These are phyloP conservation scores for Oscheius sp. DNA, from an alignment of 2,888 invertebrate genomes.

Conservation along the genomic window DNA sequence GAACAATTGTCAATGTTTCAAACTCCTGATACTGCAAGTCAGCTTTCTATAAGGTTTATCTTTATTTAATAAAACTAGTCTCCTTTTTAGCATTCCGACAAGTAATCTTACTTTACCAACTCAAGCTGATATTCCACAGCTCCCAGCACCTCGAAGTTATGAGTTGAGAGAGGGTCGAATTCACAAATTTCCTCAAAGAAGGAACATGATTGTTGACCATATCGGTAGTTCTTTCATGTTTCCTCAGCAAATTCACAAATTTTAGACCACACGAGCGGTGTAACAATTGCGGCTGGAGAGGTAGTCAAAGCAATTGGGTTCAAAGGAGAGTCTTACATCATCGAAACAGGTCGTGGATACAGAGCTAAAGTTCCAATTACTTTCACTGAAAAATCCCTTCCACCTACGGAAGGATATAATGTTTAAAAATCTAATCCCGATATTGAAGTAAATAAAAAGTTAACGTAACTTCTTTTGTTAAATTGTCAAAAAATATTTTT, in stretches of 20 bases:
- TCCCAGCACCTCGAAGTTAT: conserved; percentile 36
- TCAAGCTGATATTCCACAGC: conserved; percentile 2
- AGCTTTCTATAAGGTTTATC: not conserved
- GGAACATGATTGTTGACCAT: conserved; percentile 45
- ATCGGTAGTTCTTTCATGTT: conserved; percentile 36
- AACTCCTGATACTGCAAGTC: not conserved
- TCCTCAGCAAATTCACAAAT: not conserved
- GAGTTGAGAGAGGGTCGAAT: conserved; percentile 43
- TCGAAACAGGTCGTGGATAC: conserved; percentile 38
- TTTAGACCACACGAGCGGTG: conserved; percentile 45
- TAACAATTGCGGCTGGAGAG: conserved; percentile 45
- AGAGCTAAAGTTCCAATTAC: conserved; percentile 46
- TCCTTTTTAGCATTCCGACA: not conserved
- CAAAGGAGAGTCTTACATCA: conserved; percentile 46
- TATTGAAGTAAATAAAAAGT: conserved; percentile 22
- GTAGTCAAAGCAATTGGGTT: conserved; percentile 48
- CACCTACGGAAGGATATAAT: conserved; percentile 17
- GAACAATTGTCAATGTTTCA: conserved; percentile 4
- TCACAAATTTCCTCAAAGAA: conserved; percentile 46
- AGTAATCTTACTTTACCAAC: not conserved
- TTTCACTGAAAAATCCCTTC: conserved; percentile 44
- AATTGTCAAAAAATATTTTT: no score
- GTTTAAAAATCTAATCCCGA: no score
- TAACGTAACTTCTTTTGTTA: no score
- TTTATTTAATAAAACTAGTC: not conserved